phyloP scores from a whole-genome alignment of 2,113 vertebrate species.

The Heterocephalus glaber region DNA sequence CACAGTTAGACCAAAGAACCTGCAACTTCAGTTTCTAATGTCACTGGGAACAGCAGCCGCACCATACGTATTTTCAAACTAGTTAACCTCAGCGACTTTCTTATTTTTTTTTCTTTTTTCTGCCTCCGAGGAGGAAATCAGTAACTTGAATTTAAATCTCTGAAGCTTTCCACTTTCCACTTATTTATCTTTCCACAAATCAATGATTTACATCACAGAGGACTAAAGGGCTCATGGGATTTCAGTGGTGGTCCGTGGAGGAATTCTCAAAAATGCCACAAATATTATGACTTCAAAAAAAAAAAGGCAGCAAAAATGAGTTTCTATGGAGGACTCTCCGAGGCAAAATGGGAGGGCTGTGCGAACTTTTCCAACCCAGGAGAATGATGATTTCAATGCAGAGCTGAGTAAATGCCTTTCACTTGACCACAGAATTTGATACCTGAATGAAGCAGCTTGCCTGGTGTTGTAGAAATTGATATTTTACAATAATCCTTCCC shows the following conservation, averaged over 20 bases:
- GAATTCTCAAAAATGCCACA: slow-evolving; percentile 47
- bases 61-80: background rate
- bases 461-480: background rate
- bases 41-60: rapidly evolving
- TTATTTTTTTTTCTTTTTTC: slow-evolving; percentile 7
- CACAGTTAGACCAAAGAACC: background rate
- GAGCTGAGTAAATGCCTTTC: rapidly evolving
- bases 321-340: background rate
- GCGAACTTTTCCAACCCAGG: background rate
- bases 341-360: background rate
- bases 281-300: slow-evolving; percentile 31
- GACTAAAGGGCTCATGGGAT: background rate
- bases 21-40: background rate
- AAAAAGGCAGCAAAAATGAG: slow-evolving; percentile 25
- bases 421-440: rapidly evolving
- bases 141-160: slow-evolving; percentile 55
- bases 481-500: background rate
- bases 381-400: background rate
- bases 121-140: slow-evolving; percentile 41
- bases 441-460: background rate
- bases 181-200: slow-evolving; percentile 42
- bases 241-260: slow-evolving; percentile 56
- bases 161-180: background rate
- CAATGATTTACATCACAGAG: slow-evolving; percentile 11
- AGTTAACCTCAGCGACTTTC: background rate